A percentile compares a stretch with the other conserved stretches of the same genome.
These are phyloP conservation scores for Salvelinus sp. DNA, from an alignment of 2,113 vertebrate genomes.

Conservation along the genomic window DNA sequence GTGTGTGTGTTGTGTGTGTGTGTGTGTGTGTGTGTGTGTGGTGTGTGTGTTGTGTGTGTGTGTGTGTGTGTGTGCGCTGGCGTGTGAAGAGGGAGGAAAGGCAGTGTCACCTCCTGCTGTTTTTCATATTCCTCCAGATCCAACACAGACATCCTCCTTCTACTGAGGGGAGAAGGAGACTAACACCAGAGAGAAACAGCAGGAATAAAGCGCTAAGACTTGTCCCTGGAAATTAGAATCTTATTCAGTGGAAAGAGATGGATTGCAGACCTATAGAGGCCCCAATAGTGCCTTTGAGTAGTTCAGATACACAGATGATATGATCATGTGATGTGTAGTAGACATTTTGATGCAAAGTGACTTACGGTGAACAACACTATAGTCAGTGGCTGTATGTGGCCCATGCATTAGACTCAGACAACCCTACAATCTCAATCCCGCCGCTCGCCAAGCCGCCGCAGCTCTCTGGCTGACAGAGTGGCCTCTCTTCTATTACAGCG, in stretches of 20 bases:
- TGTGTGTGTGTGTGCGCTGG: too few species aligned
- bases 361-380: too few species aligned
- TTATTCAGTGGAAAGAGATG: too few species aligned
- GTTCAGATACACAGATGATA: not conserved
- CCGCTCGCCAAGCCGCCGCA: constrained; percentile 36
- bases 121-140: not conserved
- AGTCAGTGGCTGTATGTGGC: too few species aligned
- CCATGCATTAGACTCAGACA: too few species aligned
- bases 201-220: not conserved
- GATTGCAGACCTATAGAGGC: not conserved
- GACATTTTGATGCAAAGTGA: not conserved
- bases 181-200: not conserved
- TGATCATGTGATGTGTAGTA: not conserved
- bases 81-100: constrained; percentile 2
- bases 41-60: too few species aligned
- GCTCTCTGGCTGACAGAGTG: constrained; percentile 38
- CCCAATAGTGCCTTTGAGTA: too few species aligned
- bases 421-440: too few species aligned
- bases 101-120: constrained; percentile 22
- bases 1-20: too few species aligned
- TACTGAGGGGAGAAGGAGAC: not conserved
- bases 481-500: constrained; percentile 60
- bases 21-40: too few species aligned
- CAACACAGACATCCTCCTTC: not conserved
- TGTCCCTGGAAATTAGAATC: too few species aligned